Percentiles rank a stretch among this genome's conserved stretches.
Conservation (phyloP, 2,888 invertebrate genomes). For the Drosophila rubida region DNA sequence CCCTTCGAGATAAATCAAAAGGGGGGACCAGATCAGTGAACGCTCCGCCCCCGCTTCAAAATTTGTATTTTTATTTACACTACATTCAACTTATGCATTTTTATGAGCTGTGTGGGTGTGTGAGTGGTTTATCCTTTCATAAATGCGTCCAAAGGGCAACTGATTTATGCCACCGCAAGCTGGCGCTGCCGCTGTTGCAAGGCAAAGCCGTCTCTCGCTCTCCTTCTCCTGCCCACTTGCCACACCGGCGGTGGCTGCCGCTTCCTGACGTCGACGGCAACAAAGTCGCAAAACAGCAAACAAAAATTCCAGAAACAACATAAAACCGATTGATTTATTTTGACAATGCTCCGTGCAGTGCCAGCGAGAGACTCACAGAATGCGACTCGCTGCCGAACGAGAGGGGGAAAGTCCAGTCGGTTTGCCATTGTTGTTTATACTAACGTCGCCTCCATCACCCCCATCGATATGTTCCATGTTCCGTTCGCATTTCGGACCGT, state of each 20-base stretch:
- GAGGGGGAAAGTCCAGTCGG: background rate
- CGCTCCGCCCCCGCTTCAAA: constrained; percentile 11
- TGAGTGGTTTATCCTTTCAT: constrained; percentile 78
- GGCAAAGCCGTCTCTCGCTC: background rate
- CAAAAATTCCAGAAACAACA: constrained; percentile 82
- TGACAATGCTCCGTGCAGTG: constrained; percentile 81
- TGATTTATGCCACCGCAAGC: constrained; percentile 81
- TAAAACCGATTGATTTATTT: constrained; percentile 84
- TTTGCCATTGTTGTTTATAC: constrained; percentile 59
- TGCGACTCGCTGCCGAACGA: background rate
- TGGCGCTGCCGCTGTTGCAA: constrained; percentile 53
- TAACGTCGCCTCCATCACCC: constrained; percentile 20
- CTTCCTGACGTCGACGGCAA: constrained; percentile 56
- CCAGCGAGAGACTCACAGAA: constrained; percentile 7
- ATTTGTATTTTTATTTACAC: constrained; percentile 73
- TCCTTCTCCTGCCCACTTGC: constrained; percentile 38
- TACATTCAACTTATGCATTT: constrained; percentile 71
- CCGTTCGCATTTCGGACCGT: constrained; percentile 75
- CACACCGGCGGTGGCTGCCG: constrained; percentile 27
- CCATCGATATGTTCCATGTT: constrained; percentile 69
- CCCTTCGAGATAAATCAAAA: constrained; percentile 80
- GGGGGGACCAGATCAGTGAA: constrained; percentile 19
- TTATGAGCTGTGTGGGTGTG: constrained; percentile 59
- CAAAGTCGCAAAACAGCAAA: constrained; percentile 77
- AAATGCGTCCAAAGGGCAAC: constrained; percentile 76